A percentile compares a stretch with the other conserved stretches of the same genome.
Evolutionary conservation across 2,113 vertebrate genomes (phyloP).

Genomic region (Phasianus colchicus): DNA sequence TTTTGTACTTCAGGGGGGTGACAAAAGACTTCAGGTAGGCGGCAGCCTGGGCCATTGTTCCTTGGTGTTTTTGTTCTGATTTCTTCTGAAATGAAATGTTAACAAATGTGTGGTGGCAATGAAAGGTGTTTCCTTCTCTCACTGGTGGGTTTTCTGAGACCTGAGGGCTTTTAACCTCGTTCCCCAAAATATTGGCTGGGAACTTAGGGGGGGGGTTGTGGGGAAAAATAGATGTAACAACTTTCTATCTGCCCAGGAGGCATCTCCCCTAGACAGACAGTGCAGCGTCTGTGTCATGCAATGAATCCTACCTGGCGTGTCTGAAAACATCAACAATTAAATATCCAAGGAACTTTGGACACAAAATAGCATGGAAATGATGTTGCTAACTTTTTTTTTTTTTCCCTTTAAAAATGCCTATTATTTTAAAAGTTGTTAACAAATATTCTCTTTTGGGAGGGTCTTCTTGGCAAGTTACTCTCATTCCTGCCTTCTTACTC

Average conservation of each 20-base stretch:
- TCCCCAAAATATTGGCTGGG: background rate
- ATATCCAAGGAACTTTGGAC: background rate
- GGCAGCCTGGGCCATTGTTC: background rate
- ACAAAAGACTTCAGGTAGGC: background rate
- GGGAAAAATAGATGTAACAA: background rate
- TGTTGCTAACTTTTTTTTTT: background rate
- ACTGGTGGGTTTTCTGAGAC: background rate
- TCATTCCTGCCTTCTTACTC: background rate
- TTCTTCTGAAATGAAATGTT: conserved; percentile 18
- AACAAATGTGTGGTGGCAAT: background rate
- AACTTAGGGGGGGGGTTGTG: background rate
- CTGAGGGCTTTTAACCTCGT: background rate
- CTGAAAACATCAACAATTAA: background rate
- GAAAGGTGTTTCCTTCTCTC: background rate
- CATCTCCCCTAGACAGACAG: background rate
- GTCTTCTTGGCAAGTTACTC: background rate
- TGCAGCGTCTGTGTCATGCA: fast-evolving
- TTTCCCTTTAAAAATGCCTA: background rate
- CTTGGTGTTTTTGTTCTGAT: background rate
- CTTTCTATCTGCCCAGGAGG: background rate
- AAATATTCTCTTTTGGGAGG: background rate
- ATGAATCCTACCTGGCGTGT: background rate
- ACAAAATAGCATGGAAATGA: background rate
- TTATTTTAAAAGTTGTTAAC: background rate
- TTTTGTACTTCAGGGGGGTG: background rate